Percentiles rank a stretch among this genome's conserved stretches.
These are phyloP conservation scores for Parnassius mnemosyne DNA, from an alignment of 2,888 invertebrate genomes.

Conservation along the genomic window DNA sequence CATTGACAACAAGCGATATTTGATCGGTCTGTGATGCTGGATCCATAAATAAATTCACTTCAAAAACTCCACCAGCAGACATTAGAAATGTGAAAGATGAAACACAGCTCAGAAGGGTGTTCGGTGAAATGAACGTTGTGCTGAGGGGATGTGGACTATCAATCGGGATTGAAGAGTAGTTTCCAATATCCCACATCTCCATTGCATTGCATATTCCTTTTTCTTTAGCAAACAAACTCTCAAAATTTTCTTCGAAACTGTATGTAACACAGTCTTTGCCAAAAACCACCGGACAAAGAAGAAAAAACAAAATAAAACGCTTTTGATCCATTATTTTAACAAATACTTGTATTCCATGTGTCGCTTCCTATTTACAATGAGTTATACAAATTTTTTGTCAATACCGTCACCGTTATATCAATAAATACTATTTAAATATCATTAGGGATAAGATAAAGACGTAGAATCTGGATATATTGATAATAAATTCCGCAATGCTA, in stretches of 20 bases:
- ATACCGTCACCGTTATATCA: constrained; percentile 30
- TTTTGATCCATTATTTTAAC: constrained; percentile 14
- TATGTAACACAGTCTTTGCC: constrained; percentile 42
- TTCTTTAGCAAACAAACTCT: constrained; percentile 37
- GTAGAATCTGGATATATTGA: constrained; percentile 29
- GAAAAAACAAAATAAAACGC: constrained; percentile 15
- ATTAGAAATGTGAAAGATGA: constrained; percentile 44
- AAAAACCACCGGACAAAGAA: constrained; percentile 20
- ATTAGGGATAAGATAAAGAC: constrained; percentile 38
- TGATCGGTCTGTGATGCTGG: constrained; percentile 33
- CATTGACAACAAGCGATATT: constrained; percentile 37
- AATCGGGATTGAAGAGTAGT: constrained; percentile 38
- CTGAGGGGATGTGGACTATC: constrained; percentile 38
- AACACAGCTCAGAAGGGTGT: constrained; percentile 41
- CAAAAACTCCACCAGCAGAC: constrained; percentile 40
- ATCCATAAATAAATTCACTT: constrained; percentile 44
- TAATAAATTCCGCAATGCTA: constrained; percentile 16
- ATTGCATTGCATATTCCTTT: constrained; percentile 37
- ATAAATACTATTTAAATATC: constrained; percentile 35
- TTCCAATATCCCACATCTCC: constrained; percentile 41
- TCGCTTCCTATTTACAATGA: constrained; percentile 23
- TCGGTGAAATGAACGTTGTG: constrained; percentile 42
- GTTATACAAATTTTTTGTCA: constrained; percentile 30
- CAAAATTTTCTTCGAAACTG: constrained; percentile 43
- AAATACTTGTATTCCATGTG: constrained; percentile 17